A percentile compares a stretch with the other conserved stretches of the same genome.
These are phyloP conservation scores for Myiopsitta monachus DNA, from an alignment of 2,113 vertebrate species.

Conservation along the genomic window DNA sequence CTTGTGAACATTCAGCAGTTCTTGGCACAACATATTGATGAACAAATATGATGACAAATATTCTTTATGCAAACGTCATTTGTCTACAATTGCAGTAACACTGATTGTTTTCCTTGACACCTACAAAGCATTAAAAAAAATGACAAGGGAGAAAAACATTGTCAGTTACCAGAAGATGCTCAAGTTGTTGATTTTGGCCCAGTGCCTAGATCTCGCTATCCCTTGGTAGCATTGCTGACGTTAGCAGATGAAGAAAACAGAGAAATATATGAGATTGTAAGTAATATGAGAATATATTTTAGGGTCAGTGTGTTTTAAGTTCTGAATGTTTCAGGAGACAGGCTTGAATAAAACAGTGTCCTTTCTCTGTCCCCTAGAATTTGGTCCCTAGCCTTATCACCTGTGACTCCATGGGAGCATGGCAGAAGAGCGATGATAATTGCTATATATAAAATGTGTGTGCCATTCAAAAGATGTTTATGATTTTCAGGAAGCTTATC, in stretches of 20 bases:
- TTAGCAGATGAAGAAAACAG: constrained; percentile 79
- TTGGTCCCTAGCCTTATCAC: neutral
- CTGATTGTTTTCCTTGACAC: constrained; percentile 75
- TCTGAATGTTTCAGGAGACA: neutral
- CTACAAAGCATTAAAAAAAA: constrained; percentile 78
- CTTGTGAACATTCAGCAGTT: neutral
- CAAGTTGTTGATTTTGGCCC: constrained; percentile 84
- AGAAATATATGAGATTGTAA: constrained; percentile 88
- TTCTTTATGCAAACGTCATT: neutral
- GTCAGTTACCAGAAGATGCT: constrained; percentile 80
- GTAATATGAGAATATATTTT: constrained; percentile 47
- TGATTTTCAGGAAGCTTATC: neutral
- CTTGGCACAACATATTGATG: neutral
- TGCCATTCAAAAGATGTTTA: neutral
- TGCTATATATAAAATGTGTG: neutral
- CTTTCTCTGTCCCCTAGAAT: neutral
- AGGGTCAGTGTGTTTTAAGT: neutral
- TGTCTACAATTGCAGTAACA: neutral
- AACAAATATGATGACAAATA: neutral
- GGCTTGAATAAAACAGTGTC: neutral
- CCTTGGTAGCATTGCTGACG: constrained; percentile 86
- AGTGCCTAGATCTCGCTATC: constrained; percentile 86
- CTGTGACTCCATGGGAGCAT: neutral
- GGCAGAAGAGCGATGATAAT: neutral
- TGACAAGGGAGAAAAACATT: constrained; percentile 74